phyloP scores from a whole-genome alignment of 2,113 vertebrate species.

The Neodon shergylaensis region DNA sequence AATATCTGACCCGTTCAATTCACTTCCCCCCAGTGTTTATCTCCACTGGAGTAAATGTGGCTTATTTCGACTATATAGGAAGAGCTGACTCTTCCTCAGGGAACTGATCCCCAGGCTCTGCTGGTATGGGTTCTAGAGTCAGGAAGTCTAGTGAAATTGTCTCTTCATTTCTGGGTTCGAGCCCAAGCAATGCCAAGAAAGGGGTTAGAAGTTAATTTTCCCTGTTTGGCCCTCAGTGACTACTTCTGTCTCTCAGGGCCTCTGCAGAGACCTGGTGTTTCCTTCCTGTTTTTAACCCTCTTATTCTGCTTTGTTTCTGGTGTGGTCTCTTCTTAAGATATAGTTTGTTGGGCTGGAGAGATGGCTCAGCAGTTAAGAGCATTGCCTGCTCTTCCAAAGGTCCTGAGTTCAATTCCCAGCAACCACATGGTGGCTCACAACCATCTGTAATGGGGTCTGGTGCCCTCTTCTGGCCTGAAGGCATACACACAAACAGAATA shows the following conservation, averaged over 20 bases:
- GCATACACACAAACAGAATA: too few relatives aligned
- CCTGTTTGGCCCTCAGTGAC: not conserved
- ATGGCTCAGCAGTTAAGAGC: too few relatives aligned
- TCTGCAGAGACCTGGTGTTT: not conserved
- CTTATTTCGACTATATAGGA: not conserved
- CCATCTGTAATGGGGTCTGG: too few relatives aligned
- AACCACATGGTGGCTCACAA: too few relatives aligned
- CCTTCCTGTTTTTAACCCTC: not conserved
- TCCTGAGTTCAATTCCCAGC: too few relatives aligned
- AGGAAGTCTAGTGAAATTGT: not conserved
- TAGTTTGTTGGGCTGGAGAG: too few relatives aligned
- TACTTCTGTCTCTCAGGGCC: not conserved
- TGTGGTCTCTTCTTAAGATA: not conserved
- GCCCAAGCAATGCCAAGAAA: not conserved
- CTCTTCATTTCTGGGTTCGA: not conserved
- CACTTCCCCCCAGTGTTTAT: not conserved
- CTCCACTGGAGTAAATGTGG: not conserved
- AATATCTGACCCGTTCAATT: not conserved
- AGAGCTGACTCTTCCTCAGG: conserved; percentile 1
- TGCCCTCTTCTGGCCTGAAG: too few relatives aligned
- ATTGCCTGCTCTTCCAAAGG: too few relatives aligned
- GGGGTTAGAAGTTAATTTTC: not conserved
- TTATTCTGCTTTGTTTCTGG: not conserved
- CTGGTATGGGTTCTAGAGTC: not conserved
- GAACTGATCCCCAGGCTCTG: not conserved